Conservation (phyloP, 2,113 vertebrate species). For the Thunnus thynnus region DNA sequence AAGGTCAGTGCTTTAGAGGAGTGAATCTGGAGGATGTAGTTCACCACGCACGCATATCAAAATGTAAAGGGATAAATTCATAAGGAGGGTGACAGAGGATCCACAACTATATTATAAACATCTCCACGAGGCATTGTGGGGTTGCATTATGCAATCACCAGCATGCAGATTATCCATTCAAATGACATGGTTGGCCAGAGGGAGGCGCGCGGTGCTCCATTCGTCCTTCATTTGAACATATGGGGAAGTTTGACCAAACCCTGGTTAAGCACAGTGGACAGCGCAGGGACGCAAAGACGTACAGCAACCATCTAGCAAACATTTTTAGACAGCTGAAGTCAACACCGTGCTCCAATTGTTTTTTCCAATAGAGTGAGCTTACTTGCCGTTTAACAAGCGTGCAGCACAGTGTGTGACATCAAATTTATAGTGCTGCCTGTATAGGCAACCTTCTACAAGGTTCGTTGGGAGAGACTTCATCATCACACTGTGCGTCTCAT, state of each 20-base stretch:
- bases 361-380: background rate
- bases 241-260: conserved; percentile 51
- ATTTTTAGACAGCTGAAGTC: conserved; percentile 6
- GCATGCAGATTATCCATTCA: conserved; percentile 35
- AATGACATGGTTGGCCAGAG: conserved; percentile 67
- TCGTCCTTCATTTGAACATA: conserved; percentile 62
- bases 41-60: background rate
- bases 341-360: conserved; percentile 22
- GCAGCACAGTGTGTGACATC: conserved; percentile 30
- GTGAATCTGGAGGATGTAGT: background rate
- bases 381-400: background rate
- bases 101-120: conserved; percentile 40
- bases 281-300: conserved; percentile 10
- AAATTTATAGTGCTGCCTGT: conserved; percentile 12
- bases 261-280: conserved; percentile 20
- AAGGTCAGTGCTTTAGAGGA: conserved; percentile 2
- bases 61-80: background rate
- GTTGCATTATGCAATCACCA: conserved; percentile 66
- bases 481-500: conserved; percentile 52
- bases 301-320: background rate
- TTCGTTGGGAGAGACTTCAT: conserved; percentile 31
- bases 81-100: conserved; percentile 6
- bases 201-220: conserved; percentile 68
- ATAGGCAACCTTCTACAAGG: conserved; percentile 40
- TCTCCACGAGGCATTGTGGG: conserved; percentile 40